Conservation (phyloP, 2,888 invertebrate species). For the Meandrusa payeni region DNA sequence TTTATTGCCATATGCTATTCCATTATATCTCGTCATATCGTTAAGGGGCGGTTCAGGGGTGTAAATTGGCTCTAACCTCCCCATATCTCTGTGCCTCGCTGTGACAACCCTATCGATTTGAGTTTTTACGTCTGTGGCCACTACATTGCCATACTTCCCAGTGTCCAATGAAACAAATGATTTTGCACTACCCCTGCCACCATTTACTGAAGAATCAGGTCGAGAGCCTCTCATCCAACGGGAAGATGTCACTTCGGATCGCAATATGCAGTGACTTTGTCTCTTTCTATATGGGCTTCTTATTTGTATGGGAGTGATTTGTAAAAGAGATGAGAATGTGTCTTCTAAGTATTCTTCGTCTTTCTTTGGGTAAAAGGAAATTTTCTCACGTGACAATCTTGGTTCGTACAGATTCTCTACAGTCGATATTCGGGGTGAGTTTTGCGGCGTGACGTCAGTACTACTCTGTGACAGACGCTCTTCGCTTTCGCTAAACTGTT, state of each 20-base stretch:
- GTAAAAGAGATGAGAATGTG: constrained; percentile 64
- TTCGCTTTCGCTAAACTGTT: constrained; percentile 67
- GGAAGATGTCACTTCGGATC: constrained; percentile 71
- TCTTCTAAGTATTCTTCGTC: constrained; percentile 55
- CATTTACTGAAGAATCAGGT: constrained; percentile 65
- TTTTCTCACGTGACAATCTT: constrained; percentile 39
- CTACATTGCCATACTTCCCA: constrained; percentile 50
- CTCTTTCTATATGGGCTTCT: constrained; percentile 61
- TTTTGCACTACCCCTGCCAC: constrained; percentile 72
- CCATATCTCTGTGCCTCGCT: constrained; percentile 59
- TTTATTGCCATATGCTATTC: constrained; percentile 32
- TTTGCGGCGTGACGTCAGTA: constrained; percentile 68
- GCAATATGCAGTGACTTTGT: constrained; percentile 59
- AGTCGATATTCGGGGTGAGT: constrained; percentile 59
- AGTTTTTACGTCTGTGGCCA: constrained; percentile 52
- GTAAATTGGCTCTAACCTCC: constrained; percentile 57
- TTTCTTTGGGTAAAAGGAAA: constrained; percentile 41
- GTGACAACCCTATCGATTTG: constrained; percentile 58
- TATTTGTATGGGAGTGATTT: constrained; percentile 70
- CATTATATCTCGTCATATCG: constrained; percentile 38
- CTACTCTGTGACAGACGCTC: constrained; percentile 70
- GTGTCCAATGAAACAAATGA: constrained; percentile 69
- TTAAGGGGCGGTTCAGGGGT: constrained; percentile 55
- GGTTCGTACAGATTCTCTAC: constrained; percentile 48
- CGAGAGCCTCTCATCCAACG: constrained; percentile 68